Base-by-base conservation (phyloP, 2,888 invertebrate genomes). In the Plagodis dolabraria region DNA sequence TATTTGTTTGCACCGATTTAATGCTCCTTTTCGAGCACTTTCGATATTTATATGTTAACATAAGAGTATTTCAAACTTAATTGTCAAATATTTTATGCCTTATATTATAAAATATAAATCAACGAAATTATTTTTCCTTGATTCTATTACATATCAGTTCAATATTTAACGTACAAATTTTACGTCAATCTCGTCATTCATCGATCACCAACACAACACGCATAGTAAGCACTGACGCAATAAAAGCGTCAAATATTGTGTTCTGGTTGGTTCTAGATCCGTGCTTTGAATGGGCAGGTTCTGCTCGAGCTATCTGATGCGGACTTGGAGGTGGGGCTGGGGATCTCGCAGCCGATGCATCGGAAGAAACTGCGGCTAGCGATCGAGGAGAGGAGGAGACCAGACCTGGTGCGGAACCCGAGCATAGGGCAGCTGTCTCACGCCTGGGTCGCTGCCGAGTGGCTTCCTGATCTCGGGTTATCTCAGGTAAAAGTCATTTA, bases 381-480 rank as follows among this genome's bases (percentile, higher is more conserved):
- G 56, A 98, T 99, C 68, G 98, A 99, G 82, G 98, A 98, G 85
- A 96, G 98, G 69, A 93, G 98, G 52, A 95, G 98, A 70, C 98
- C 98, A 0, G 96, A 96, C 70, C 93, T 97, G 69, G 96, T 97
- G 77, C 95, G 97, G 70, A 98, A 97, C 89, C 97, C 97, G 0
- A 96, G 95, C 78, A 97, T 98, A 72, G 96, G 96, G 9, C 96
- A 97, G 77, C 93, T 98, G 64, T 96, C 96, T 50, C 98, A 98
- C 85, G 97, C 97, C 12, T 99, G 98, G 98, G 98, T 98, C 38
- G 96, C 97, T 35, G 96, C 97, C 52, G 97, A 98, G 81, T 98
- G 98, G 98, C 89, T 99, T 70, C 97, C 97, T 0, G 98, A 98
- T 81, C 94, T 99, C 53, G 98, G 98, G 58, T 91, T 99, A 57